These are phyloP conservation scores for Perdita meconis DNA, from an alignment of 2,888 invertebrate genomes.

Conservation along the genomic window DNA sequence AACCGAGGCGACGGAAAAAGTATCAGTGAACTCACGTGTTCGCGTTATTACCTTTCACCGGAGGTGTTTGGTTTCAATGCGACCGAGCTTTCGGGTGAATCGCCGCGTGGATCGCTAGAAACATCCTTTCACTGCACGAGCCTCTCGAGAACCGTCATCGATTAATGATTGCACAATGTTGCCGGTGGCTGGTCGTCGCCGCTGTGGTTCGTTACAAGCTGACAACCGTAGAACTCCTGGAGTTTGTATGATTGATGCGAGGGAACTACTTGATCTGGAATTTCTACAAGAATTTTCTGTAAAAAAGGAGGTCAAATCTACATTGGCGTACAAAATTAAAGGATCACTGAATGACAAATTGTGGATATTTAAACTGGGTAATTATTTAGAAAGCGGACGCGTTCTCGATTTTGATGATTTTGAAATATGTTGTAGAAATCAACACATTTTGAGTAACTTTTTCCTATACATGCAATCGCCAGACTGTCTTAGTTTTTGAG, in stretches of 20 bases:
- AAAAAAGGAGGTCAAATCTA: too few relatives aligned
- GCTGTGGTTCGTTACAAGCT: not conserved
- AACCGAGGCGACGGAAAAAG: constrained; percentile 2
- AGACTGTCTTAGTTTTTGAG: too few relatives aligned
- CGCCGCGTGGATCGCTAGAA: constrained; percentile 41
- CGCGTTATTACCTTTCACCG: constrained; percentile 62
- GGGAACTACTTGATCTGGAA: not conserved
- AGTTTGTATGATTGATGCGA: not conserved
- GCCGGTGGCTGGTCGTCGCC: constrained; percentile 5
- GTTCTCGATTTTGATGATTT: too few relatives aligned
- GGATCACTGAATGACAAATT: too few relatives aligned
- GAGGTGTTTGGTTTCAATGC: constrained; percentile 45
- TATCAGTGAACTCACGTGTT: constrained; percentile 41
- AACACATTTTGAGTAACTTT: too few relatives aligned
- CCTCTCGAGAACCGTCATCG: constrained; percentile 38
- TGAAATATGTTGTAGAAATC: too few relatives aligned
- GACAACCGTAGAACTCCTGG: not conserved
- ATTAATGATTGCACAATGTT: constrained; percentile 47
- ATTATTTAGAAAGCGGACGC: too few relatives aligned
- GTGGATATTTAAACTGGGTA: too few relatives aligned
- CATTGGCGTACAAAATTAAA: too few relatives aligned
- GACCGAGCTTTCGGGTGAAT: constrained; percentile 56
- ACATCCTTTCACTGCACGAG: constrained; percentile 63
- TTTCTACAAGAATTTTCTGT: not conserved
- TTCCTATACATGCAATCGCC: too few relatives aligned